Percentiles rank a stretch among this genome's conserved stretches.
Conservation (phyloP, 1,140 invertebrate genomes). For the Bombus waltoni region DNA sequence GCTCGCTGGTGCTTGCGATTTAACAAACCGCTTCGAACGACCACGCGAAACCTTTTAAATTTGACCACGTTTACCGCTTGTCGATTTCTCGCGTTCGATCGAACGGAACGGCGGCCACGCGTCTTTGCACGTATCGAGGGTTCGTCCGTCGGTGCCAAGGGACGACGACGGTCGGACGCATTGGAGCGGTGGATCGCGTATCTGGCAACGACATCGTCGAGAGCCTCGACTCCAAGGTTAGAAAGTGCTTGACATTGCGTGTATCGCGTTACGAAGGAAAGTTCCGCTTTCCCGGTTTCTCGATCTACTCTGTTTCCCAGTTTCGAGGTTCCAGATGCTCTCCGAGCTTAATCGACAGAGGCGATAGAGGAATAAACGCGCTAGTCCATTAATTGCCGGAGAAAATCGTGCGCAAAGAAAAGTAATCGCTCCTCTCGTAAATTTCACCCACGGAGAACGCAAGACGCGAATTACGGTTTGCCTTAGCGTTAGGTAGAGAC, state of each 20-base stretch:
- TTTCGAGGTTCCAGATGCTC: not conserved
- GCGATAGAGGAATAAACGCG: not conserved
- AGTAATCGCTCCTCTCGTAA: not conserved
- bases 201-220: not conserved
- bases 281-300: constrained; percentile 43
- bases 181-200: not conserved
- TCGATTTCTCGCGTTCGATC: too few species aligned
- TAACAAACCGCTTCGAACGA: too few species aligned
- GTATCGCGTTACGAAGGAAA: constrained; percentile 5
- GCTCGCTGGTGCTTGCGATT: too few species aligned
- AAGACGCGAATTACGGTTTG: not conserved
- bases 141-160: too few species aligned
- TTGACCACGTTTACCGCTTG: too few species aligned
- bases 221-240: constrained; percentile 7
- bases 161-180: not conserved
- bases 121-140: too few species aligned
- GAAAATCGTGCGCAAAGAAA: constrained; percentile 9
- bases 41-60: too few species aligned
- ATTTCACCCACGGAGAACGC: not conserved
- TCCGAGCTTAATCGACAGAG: not conserved
- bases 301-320: constrained; percentile 42
- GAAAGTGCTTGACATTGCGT: constrained; percentile 35
- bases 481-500: not conserved
- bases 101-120: too few species aligned
- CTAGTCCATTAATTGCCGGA: not conserved